Conservation (phyloP, 2,113 vertebrate genomes). For the Spilogale gracilis region DNA sequence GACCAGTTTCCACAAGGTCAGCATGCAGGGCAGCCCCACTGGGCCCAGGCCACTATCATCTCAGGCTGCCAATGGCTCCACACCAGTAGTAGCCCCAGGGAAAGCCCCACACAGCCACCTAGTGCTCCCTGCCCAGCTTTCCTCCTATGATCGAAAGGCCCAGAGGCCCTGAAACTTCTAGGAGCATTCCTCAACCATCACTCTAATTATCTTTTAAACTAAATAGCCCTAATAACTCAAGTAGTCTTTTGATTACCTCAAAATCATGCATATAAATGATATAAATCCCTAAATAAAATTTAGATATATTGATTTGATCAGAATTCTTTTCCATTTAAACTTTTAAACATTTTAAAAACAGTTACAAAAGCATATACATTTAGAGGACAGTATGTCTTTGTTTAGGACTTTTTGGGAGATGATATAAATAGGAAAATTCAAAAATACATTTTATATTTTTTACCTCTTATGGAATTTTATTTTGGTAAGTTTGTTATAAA, state of each 20-base stretch:
- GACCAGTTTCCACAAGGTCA: constrained; percentile 94
- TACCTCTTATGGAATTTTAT: background rate
- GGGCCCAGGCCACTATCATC: constrained; percentile 60
- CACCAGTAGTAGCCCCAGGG: constrained; percentile 84
- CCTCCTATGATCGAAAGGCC: constrained; percentile 87
- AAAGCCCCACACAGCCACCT: rapidly evolving
- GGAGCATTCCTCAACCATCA: background rate
- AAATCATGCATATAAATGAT: background rate
- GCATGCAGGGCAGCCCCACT: constrained; percentile 88
- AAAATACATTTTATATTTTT: constrained; percentile 2
- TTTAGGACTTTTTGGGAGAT: background rate
- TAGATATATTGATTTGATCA: background rate
- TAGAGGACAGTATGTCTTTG: background rate
- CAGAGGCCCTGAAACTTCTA: rapidly evolving
- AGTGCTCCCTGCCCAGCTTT: background rate
- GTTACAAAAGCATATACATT: background rate
- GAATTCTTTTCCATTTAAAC: background rate
- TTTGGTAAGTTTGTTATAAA: background rate
- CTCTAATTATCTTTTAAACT: background rate
- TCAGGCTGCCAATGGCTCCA: constrained; percentile 59
- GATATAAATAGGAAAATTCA: background rate
- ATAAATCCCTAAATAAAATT: background rate
- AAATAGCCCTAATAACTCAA: background rate
- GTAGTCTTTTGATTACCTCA: background rate
- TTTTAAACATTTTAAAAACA: background rate